These are phyloP conservation scores for Phaethon lepturus DNA, from an alignment of 2,113 vertebrate genomes.

Conservation along the genomic window DNA sequence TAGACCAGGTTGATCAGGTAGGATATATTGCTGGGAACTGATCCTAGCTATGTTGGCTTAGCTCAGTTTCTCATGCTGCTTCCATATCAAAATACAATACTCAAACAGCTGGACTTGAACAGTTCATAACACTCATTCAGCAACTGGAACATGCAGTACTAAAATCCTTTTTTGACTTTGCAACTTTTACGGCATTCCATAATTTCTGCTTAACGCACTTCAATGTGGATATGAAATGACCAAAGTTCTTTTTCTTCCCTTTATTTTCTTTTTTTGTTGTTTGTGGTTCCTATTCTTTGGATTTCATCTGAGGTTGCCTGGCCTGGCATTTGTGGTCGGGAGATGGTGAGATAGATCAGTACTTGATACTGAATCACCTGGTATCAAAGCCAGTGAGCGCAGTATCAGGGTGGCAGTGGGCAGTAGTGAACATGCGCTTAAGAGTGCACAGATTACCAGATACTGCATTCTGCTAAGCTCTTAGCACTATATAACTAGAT, in stretches of 20 bases:
- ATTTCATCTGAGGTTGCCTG: constrained; percentile 86
- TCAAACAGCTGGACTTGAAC: constrained; percentile 88
- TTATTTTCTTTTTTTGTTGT: constrained; percentile 72
- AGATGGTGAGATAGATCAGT: constrained; percentile 83
- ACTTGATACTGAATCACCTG: constrained; percentile 78
- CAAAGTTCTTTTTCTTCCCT: constrained; percentile 80
- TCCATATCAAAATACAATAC: constrained; percentile 87
- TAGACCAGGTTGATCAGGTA: constrained; percentile 99
- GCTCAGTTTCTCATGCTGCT: constrained; percentile 89
- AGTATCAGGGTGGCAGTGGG: constrained; percentile 78
- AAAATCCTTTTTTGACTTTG: constrained; percentile 86
- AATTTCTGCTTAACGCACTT: constrained; percentile 88
- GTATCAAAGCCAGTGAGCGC: constrained; percentile 62
- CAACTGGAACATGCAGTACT: constrained; percentile 90
- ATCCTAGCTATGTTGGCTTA: constrained; percentile 84
- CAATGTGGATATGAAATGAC: constrained; percentile 88
- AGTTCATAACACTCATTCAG: constrained; percentile 91
- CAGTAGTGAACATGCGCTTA: constrained; percentile 51
- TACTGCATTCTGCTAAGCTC: constrained; percentile 66
- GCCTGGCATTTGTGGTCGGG: constrained; percentile 83
- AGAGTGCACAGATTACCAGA: constrained; percentile 84
- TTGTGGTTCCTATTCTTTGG: constrained; percentile 85
- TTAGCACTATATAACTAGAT: neutral
- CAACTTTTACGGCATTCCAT: constrained; percentile 84
- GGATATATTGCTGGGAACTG: constrained; percentile 87